Evolutionary conservation across 2,888 invertebrate species (phyloP), one percentile per base, ranked within the genome.

Genomic region (Drosophila prostipennis): DNA sequence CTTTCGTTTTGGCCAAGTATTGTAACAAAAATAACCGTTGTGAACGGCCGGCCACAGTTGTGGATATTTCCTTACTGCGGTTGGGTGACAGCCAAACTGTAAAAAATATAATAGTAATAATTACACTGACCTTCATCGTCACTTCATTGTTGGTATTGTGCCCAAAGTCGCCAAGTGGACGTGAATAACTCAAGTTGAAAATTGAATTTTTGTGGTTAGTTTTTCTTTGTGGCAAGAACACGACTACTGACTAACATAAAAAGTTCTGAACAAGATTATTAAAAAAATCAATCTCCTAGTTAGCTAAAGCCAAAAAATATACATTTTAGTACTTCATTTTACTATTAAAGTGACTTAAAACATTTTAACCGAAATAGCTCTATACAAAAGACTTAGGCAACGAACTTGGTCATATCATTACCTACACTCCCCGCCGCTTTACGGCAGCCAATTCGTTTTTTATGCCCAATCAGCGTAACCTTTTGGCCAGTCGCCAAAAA

Each of bases 331-430:
- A 23, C 19, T 14, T 16, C 8, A 42, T 16, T 40, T 11, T 16
- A 32, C 1, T 29, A 11, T 32, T 16, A 45, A 13, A 1, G 13
- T 4, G 6, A 0, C n/a, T 3, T 37, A n/a, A 51, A 14, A 4
- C 7, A 7, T n/a, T 26, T 4, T 19, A 19, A 19, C 39, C 0
- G 0, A 32, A 23, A 11, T 3, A 13, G 11, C 23, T 13, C 23
- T 34, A 61, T 76, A 73, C 82, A 72, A 82, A 85, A 82, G 78
- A 85, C 74, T 78, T 76, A 79, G 57, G 81, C 84, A 87, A 80
- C 77, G 59, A 87, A 82, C 84, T 84, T 75, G 67, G 32, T 40
- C 19, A 11, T n/a, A 23, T 34, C 36, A 64, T 48, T 42, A 49
- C 53, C 65, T 14, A 68, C 54, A 70, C 55, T 67, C 48, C 57